Evolutionary conservation across 1,140 invertebrate species (phyloP).

Genomic region (Wasmannia auropunctata): DNA sequence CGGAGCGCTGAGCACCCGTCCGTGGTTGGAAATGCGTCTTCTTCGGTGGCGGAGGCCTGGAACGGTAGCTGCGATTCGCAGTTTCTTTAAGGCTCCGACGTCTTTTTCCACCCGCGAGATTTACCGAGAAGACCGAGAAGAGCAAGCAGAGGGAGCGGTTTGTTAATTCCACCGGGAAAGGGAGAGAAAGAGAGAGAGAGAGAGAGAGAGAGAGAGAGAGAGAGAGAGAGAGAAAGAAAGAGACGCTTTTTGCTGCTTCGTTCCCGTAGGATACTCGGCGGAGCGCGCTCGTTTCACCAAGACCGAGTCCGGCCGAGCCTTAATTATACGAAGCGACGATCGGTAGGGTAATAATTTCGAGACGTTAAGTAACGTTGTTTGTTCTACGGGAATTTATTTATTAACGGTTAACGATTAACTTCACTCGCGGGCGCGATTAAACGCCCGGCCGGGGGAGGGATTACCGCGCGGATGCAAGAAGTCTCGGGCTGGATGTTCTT

Average conservation of each 20-base stretch:
- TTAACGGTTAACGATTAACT: background rate
- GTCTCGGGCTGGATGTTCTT: slow-evolving; percentile 17
- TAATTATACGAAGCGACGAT: slow-evolving; percentile 46
- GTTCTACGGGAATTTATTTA: slow-evolving; percentile 24
- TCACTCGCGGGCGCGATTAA: slow-evolving; percentile 1
- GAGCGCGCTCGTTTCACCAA: background rate
- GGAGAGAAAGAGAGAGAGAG: slow-evolving; percentile 28
- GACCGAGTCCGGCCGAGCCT: background rate
- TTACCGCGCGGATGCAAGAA: slow-evolving; percentile 37
- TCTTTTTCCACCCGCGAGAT: slow-evolving; percentile 19
- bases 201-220: slow-evolving; percentile 22
- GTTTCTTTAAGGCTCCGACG: slow-evolving; percentile 10
- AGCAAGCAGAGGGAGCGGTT: background rate
- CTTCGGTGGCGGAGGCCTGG: background rate
- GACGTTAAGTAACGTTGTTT: slow-evolving; percentile 29
- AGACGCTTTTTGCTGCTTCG: slow-evolving; percentile 20
- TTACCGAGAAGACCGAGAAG: slow-evolving; percentile 44
- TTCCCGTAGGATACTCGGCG: slow-evolving; percentile 19
- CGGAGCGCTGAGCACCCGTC: no score
- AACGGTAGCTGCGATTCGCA: slow-evolving; percentile 33
- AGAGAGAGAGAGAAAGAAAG: slow-evolving; percentile 27
- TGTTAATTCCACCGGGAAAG: slow-evolving; percentile 33
- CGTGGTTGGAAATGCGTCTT: slow-evolving; percentile 4
- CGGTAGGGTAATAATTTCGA: slow-evolving; percentile 12
- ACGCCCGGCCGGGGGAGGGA: background rate